Percentiles rank a stretch among this genome's conserved stretches.
Conservation (phyloP, 2,113 vertebrate species). For the Micronycteris hirsuta region DNA sequence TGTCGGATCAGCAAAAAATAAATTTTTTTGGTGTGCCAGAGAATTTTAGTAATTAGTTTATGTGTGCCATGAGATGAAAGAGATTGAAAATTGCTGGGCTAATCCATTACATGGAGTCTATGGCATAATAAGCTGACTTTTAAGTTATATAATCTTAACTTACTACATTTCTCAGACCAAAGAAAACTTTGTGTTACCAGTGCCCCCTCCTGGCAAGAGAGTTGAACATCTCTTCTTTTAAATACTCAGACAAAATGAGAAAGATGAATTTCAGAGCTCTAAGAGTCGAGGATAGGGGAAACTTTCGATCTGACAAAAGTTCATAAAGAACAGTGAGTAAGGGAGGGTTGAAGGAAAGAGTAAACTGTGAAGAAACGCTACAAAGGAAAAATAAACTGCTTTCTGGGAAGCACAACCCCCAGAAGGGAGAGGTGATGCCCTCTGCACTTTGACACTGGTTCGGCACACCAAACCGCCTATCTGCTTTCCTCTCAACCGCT, state of each 20-base stretch:
- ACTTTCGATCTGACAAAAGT: neutral
- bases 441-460: neutral
- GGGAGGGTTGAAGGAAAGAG: neutral
- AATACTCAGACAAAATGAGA: constrained; percentile 23
- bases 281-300: neutral
- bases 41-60: neutral
- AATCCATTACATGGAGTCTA: neutral
- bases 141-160: neutral
- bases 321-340: neutral
- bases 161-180: neutral
- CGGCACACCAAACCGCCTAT: neutral
- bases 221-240: constrained; percentile 10
- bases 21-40: neutral
- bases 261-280: neutral
- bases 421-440: neutral
- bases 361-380: neutral
- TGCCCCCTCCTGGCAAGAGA: constrained; percentile 48
- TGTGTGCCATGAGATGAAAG: neutral
- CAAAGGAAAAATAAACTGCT: constrained; percentile 27
- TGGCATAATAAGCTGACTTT: neutral
- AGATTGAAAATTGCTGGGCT: neutral
- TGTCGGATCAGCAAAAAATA: neutral
- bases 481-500: neutral
- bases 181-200: constrained; percentile 3
- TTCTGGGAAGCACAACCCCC: neutral